Evolutionary conservation across 2,888 invertebrate species (phyloP).

Genomic region (Noctua pronuba): DNA sequence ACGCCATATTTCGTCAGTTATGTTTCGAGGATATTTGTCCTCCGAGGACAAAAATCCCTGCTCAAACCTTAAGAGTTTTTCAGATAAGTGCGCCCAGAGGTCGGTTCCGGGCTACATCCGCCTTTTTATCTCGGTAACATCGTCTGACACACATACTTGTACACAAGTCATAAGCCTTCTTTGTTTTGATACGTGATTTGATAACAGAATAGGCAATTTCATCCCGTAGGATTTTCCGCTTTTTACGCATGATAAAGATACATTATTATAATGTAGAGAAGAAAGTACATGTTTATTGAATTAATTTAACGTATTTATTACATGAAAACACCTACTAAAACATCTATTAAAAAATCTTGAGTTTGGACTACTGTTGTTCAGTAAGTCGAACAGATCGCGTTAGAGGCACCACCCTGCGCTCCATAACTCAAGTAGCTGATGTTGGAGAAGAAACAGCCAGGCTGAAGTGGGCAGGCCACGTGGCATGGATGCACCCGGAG

Average conservation of each 20-base stretch:
- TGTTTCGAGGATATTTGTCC: background rate
- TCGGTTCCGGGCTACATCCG: slow-evolving; percentile 71
- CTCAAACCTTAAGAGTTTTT: slow-evolving; percentile 57
- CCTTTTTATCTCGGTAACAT: slow-evolving; percentile 72
- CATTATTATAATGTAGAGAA: background rate
- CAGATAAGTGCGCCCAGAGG: slow-evolving; percentile 60
- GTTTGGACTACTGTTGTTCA: no score
- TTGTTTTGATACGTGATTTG: slow-evolving; percentile 33
- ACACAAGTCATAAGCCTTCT: background rate
- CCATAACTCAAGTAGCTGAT: no score
- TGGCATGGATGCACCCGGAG: no score
- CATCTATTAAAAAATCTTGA: no score
- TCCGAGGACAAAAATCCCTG: background rate
- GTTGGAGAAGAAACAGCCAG: no score
- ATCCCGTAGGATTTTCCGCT: background rate
- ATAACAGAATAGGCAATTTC: slow-evolving; percentile 23
- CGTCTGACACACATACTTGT: slow-evolving; percentile 66
- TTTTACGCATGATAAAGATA: background rate
- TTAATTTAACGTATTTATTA: background rate
- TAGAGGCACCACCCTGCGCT: no score
- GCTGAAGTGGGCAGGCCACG: no score
- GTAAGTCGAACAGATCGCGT: no score
- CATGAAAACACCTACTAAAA: no score
- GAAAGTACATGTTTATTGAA: slow-evolving; percentile 3
- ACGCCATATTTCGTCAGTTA: background rate